A percentile compares a stretch with the other conserved stretches of the same genome.
phyloP scores from a whole-genome alignment of 2,113 vertebrate species.

The Paracanthobrama guichenoti region DNA sequence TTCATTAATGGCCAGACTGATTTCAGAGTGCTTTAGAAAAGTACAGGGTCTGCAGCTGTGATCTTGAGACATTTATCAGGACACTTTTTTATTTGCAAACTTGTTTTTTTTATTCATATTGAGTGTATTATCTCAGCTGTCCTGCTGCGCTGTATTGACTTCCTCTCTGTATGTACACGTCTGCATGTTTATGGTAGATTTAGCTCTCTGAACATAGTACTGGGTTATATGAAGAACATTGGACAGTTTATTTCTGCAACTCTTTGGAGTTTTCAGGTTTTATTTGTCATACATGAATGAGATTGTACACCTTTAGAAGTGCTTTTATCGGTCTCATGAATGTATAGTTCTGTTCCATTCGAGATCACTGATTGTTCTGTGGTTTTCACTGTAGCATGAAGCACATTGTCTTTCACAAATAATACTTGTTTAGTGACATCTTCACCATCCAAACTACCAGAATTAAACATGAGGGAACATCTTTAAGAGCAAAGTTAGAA shows the following conservation, averaged over 20 bases:
- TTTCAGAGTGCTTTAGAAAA: slow-evolving; percentile 21
- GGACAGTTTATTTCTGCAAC: background rate
- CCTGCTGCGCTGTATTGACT: slow-evolving; percentile 13
- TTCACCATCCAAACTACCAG: background rate
- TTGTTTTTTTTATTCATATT: slow-evolving; percentile 15
- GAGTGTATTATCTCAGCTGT: slow-evolving; percentile 25
- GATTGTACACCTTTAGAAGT: slow-evolving; percentile 70
- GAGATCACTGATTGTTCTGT: slow-evolving; percentile 51
- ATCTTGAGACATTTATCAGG: slow-evolving; percentile 25
- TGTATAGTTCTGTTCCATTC: slow-evolving; percentile 64
- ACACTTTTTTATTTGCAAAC: slow-evolving; percentile 24
- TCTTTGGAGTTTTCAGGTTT: slow-evolving; percentile 5
- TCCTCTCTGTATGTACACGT: slow-evolving; percentile 6
- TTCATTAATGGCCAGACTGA: slow-evolving; percentile 13
- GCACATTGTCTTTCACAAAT: slow-evolving; percentile 20
- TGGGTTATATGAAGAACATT: background rate
- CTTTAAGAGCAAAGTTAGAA: slow-evolving; percentile 1
- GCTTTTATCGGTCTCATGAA: slow-evolving; percentile 73
- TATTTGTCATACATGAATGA: slow-evolving; percentile 40
- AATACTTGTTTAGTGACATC: background rate
- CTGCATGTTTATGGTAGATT: slow-evolving; percentile 29
- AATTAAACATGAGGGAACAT: background rate
- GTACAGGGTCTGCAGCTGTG: slow-evolving; percentile 25
- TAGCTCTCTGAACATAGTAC: slow-evolving; percentile 1
- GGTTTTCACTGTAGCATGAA: slow-evolving; percentile 30